Conservation (phyloP, 2,113 vertebrate genomes). For the Ictidomys tridecemlineatus region DNA sequence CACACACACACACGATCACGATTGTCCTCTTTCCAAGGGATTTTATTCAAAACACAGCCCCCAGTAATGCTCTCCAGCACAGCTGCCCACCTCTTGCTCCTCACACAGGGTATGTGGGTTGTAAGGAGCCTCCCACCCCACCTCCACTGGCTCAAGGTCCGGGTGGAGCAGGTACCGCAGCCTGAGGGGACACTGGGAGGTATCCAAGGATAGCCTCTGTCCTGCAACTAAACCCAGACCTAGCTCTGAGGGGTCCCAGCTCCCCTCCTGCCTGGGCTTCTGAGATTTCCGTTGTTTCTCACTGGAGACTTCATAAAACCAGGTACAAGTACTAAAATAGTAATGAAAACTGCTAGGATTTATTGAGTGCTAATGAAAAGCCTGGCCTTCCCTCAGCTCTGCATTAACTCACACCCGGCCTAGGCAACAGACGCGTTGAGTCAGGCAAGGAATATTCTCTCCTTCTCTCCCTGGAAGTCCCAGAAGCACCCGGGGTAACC, state of each 20-base stretch:
- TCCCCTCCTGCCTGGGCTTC: background rate
- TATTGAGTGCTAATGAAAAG: background rate
- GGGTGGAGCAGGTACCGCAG: background rate
- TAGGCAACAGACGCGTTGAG: background rate
- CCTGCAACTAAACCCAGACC: background rate
- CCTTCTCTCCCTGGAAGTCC: background rate
- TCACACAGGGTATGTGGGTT: background rate
- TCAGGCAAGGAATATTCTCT: background rate
- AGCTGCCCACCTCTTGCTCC: background rate
- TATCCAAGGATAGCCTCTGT: background rate
- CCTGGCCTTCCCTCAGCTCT: background rate
- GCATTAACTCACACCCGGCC: background rate
- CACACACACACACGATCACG: background rate
- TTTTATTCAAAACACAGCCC: background rate
- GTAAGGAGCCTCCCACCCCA: background rate
- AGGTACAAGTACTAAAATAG: background rate
- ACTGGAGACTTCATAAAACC: background rate
- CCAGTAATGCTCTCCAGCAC: background rate
- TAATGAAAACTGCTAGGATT: background rate
- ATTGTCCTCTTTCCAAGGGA: background rate
- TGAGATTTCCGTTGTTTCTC: background rate
- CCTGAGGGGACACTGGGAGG: background rate
- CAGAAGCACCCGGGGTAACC: background rate
- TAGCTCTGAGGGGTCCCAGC: rapidly evolving
- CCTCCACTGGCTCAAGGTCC: background rate